Conservation (phyloP, 1,140 invertebrate genomes). For the Caenorhabditis inopinata region DNA sequence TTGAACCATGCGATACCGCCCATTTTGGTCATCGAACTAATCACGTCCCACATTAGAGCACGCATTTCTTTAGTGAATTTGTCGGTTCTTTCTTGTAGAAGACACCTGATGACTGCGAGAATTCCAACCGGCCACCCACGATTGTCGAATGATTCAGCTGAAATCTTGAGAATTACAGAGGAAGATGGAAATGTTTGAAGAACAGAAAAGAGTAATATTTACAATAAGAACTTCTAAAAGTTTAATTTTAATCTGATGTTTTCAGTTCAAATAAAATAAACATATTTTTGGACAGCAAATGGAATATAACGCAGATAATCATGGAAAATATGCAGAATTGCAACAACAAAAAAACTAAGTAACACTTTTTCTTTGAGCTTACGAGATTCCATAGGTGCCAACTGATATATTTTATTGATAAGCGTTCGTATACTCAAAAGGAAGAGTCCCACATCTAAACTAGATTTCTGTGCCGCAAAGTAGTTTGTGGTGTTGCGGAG, state of each 20-base stretch:
- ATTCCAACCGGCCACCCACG: background rate
- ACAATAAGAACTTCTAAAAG: too few species aligned
- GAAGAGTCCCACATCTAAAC: background rate
- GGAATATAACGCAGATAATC: too few species aligned
- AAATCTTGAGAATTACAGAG: background rate
- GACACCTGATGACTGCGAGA: background rate
- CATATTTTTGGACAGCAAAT: too few species aligned
- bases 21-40: background rate
- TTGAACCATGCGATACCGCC: slow-evolving; percentile 4
- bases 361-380: background rate
- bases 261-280: too few species aligned
- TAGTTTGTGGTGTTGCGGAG: background rate
- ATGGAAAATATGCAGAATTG: too few species aligned
- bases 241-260: background rate
- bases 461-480: background rate
- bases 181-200: background rate
- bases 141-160: background rate
- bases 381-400: background rate
- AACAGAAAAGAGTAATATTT: too few species aligned
- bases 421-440: background rate
- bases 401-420: background rate
- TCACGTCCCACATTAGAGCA: background rate
- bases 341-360: too few species aligned
- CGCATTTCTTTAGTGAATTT: background rate
- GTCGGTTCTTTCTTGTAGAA: background rate